Evolutionary conservation across 2,113 vertebrate species (phyloP).

Genomic region (Sceloporus undulatus): DNA sequence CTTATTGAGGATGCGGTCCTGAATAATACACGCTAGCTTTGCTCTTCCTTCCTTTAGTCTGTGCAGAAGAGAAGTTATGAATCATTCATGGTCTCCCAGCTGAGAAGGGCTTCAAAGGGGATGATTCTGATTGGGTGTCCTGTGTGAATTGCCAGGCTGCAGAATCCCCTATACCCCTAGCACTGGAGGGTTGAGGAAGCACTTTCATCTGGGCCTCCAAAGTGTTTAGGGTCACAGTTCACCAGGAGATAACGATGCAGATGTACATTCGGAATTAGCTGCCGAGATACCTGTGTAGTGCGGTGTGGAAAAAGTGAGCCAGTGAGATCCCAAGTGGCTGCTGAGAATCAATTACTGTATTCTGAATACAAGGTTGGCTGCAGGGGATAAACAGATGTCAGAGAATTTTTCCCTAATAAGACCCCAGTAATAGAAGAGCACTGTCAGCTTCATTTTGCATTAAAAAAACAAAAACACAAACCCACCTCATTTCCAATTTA

Average conservation of each 20-base stretch:
- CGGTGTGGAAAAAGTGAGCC: conserved; percentile 84
- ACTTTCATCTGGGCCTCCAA: conserved; percentile 88
- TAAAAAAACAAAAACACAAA: conserved; percentile 79
- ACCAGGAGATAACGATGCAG: conserved; percentile 87
- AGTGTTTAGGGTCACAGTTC: conserved; percentile 88
- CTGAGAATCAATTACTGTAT: conserved; percentile 95
- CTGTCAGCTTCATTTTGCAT: conserved; percentile 89
- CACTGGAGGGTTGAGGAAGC: conserved; percentile 86
- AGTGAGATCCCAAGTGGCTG: conserved; percentile 89
- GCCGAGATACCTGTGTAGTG: conserved; percentile 87
- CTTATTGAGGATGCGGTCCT: conserved; percentile 87
- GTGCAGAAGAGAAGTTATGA: conserved; percentile 89
- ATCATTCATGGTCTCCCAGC: conserved; percentile 95
- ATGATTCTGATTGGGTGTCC: conserved; percentile 90
- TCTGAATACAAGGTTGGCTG: conserved; percentile 93
- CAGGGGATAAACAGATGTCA: conserved; percentile 92
- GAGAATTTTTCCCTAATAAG: conserved; percentile 90
- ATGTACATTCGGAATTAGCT: conserved; percentile 86
- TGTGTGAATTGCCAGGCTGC: conserved; percentile 90
- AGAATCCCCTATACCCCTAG: conserved; percentile 84
- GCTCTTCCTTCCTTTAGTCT: conserved; percentile 87
- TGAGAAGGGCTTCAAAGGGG: conserved; percentile 93
- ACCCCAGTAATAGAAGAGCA: conserved; percentile 89
- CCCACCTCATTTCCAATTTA: conserved; percentile 84
- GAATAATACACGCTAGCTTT: conserved; percentile 89